These are phyloP conservation scores for Cremastinae sp. DNA, from an alignment of 2,888 invertebrate genomes.

Conservation along the genomic window DNA sequence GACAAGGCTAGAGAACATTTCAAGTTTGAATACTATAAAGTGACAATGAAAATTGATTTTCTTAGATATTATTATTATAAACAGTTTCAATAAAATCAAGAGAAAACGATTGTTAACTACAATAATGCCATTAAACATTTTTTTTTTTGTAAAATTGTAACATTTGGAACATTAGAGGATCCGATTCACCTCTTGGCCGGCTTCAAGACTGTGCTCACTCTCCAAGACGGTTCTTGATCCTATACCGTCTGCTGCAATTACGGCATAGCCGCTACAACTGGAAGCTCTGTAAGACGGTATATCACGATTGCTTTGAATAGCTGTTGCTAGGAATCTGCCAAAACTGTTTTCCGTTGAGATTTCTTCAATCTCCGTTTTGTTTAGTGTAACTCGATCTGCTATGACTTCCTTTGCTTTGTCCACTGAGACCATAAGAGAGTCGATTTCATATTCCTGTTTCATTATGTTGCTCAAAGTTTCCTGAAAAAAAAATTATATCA, in stretches of 20 bases:
- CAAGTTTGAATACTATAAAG: no score
- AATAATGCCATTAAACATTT: no score
- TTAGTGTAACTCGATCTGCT: constrained; percentile 63
- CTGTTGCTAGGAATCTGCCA: constrained; percentile 85
- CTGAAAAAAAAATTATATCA: constrained; percentile 9
- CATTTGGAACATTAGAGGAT: no score
- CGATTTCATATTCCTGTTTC: constrained; percentile 87
- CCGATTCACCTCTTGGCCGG: constrained; percentile 88
- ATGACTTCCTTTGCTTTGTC: constrained; percentile 86
- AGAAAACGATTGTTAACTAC: no score
- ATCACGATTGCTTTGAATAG: constrained; percentile 86
- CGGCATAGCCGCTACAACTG: constrained; percentile 98
- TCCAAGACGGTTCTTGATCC: constrained; percentile 87
- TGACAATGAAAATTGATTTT: constrained; percentile 15
- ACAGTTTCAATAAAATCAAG: no score
- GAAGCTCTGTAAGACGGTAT: constrained; percentile 96
- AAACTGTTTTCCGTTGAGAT: constrained; percentile 79
- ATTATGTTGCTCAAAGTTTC: constrained; percentile 85
- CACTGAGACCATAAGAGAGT: constrained; percentile 91
- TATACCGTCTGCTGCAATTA: constrained; percentile 87
- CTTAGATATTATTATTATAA: no score
- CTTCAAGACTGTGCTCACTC: constrained; percentile 85
- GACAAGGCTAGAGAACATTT: constrained; percentile 67
- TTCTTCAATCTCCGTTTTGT: constrained; percentile 62
- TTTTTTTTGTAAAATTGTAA: no score